These are phyloP conservation scores for Moxostoma hubbsi DNA, from an alignment of 2,797 vertebrate genomes.

Conservation along the genomic window DNA sequence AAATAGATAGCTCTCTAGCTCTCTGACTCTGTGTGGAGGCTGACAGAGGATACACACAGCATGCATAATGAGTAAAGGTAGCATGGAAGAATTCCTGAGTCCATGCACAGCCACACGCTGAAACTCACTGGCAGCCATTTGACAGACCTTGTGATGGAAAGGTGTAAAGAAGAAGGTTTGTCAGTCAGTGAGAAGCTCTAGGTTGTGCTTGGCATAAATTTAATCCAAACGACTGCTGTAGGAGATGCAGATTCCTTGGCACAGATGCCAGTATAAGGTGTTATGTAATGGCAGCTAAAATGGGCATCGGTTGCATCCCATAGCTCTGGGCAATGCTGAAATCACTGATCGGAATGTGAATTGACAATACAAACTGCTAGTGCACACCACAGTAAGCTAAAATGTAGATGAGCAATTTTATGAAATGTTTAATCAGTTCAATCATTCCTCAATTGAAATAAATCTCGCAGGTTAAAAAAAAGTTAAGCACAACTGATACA, in stretches of 20 bases:
- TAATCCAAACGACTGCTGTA: neutral
- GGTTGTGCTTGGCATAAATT: neutral
- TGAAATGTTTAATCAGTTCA: too few species aligned
- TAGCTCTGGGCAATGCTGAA: conserved; percentile 29
- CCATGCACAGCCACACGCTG: neutral
- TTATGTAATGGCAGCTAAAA: conserved; percentile 56
- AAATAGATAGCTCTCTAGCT: conserved; percentile 76
- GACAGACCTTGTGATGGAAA: conserved; percentile 13
- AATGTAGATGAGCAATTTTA: too few species aligned
- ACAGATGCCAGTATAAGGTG: conserved; percentile 23
- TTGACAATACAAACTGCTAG: conserved; percentile 22
- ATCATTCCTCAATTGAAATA: too few species aligned
- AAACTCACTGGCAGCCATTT: conserved; percentile 31
- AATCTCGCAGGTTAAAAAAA: too few species aligned
- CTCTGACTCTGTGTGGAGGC: conserved; percentile 57
- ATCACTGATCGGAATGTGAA: conserved; percentile 15
- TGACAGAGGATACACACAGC: conserved; percentile 57
- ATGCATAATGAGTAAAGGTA: conserved; percentile 64
- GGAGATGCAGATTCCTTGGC: conserved; percentile 39
- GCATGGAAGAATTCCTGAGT: conserved; percentile 40
- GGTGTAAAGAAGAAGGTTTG: conserved; percentile 5
- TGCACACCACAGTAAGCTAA: neutral
- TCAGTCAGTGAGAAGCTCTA: neutral
- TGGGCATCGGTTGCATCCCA: conserved; percentile 38
- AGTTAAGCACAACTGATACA: too few species aligned